Evolutionary conservation across 2,113 vertebrate species (phyloP).

Genomic region (Jacana jacana): DNA sequence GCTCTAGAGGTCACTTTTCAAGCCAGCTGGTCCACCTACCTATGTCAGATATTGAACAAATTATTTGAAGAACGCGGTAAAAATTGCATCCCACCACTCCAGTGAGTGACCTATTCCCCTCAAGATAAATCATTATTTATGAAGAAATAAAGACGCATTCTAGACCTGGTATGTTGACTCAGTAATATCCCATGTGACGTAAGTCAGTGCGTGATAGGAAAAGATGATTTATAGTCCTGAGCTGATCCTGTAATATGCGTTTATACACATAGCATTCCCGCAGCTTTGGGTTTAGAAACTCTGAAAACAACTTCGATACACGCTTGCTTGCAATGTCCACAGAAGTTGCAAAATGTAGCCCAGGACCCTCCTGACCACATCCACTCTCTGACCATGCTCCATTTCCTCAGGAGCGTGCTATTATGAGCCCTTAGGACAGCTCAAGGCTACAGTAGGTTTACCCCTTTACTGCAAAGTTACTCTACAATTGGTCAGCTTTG

Average conservation of each 20-base stretch:
- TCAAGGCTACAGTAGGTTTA: background rate
- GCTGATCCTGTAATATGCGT: background rate
- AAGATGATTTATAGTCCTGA: background rate
- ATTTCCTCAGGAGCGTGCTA: fast-evolving
- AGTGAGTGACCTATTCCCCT: background rate
- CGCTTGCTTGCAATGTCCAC: background rate
- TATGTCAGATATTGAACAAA: background rate
- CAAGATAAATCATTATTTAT: background rate
- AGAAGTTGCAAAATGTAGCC: background rate
- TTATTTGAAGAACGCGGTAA: background rate
- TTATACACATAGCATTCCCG: background rate
- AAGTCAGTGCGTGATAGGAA: background rate
- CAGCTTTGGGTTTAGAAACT: background rate
- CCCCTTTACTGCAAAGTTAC: background rate
- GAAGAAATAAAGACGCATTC: background rate
- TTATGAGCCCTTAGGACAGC: background rate
- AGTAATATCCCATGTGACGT: background rate
- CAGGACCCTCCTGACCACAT: background rate
- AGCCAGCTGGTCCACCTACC: background rate
- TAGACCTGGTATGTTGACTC: fast-evolving
- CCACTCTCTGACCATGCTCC: background rate
- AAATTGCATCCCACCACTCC: background rate
- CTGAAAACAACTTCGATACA: background rate
- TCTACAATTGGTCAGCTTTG: background rate
- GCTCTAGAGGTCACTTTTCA: background rate